Evolutionary conservation across 2,888 invertebrate species (phyloP), one percentile per base, ranked within the genome.

Genomic region (Eupithecia insigniata): DNA sequence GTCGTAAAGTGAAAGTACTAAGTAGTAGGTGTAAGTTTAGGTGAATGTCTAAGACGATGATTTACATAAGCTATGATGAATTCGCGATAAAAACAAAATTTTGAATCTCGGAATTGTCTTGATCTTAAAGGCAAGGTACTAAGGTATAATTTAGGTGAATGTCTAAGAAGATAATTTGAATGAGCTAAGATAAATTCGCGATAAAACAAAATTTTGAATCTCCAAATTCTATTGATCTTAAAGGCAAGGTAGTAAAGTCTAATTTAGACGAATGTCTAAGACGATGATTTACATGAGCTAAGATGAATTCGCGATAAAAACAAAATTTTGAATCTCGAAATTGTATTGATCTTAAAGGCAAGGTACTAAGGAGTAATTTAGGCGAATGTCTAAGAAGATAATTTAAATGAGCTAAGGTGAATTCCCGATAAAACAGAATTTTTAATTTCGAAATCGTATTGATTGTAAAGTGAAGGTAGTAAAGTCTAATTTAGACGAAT

Each of bases 361-460:
- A 26, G 55, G 55, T 55, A 55, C 55, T 39, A 55, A 55, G 55
- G 61, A 34, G 32, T 62, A 62, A 62, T 62, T 62, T 62, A 62
- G 39, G 55, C 62, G 36, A 43, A 34, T 67, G 71, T 70, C 60
- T 71, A 58, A 74, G 71, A 65, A n/a, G n/a, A n/a, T n/a, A n/a
- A n/a, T n/a, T n/a, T n/a, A n/a, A n/a, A n/a, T n/a, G n/a, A n/a
- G n/a, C n/a, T n/a, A n/a, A n/a, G n/a, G n/a, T n/a, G n/a, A n/a
- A n/a, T n/a, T n/a, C n/a, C n/a, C n/a, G n/a, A n/a, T n/a, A n/a
- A n/a, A n/a, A n/a, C n/a, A n/a, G n/a, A n/a, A n/a, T n/a, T n/a
- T n/a, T n/a, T n/a, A n/a, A n/a, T n/a, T n/a, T n/a, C n/a, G n/a
- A n/a, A n/a, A n/a, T n/a, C n/a, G n/a, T n/a, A n/a, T n/a, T n/a